Evolutionary conservation across 1,140 invertebrate genomes (phyloP).

Genomic region (Ooceraea biroi): DNA sequence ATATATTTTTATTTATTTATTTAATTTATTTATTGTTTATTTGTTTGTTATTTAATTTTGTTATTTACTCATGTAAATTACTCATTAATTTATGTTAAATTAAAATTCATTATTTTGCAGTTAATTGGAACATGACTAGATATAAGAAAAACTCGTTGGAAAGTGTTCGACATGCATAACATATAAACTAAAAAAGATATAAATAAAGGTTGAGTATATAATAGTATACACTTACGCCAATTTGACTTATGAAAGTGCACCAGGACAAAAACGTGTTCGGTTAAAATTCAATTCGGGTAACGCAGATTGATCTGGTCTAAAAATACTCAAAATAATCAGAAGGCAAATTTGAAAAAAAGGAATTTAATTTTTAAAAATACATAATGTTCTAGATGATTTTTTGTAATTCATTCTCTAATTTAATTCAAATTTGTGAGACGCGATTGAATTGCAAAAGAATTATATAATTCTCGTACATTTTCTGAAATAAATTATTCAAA

Average conservation of each 20-base stretch:
- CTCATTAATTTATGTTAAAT: background rate
- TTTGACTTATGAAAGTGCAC: background rate
- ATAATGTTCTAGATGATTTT: background rate
- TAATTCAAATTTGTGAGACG: background rate
- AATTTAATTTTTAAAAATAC: conserved; percentile 10
- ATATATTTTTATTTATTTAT: no score
- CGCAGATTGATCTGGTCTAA: background rate
- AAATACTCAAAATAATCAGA: conserved; percentile 4
- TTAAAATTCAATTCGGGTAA: conserved; percentile 14
- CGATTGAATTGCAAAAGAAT: background rate
- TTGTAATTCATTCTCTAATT: background rate
- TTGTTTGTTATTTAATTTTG: no score
- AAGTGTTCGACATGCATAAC: conserved; percentile 19
- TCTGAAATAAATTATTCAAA: conserved; percentile 10
- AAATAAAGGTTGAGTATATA: background rate
- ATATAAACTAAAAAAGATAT: no score
- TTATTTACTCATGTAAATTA: background rate
- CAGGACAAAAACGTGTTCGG: background rate
- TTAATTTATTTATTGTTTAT: no score
- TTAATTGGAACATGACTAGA: background rate
- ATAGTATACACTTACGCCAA: background rate
- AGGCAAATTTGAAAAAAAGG: background rate
- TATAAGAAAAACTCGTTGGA: background rate
- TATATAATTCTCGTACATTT: background rate
- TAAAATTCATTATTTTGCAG: background rate